Base-by-base conservation (phyloP, 2,797 vertebrate species). In the Danionella dracula region DNA sequence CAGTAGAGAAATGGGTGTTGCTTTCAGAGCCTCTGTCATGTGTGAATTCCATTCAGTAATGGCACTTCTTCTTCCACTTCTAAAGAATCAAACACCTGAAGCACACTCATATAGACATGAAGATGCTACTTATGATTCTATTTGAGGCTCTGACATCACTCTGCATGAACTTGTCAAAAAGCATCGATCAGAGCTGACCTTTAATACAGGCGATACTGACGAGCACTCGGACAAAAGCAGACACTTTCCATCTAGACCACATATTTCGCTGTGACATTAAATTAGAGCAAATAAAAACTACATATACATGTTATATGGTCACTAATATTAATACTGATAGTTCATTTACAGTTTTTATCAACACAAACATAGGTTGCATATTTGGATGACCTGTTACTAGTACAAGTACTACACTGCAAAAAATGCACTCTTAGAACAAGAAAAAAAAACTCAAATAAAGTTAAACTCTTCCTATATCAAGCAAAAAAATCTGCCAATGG, bases 181-280 rank as follows among this genome's bases (percentile, higher is more conserved):
- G 78, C 81, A 89, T 89, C 84, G 79, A 89, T 89, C 86, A 88
- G 69, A 65, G 46, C 81, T 85, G 88, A 90, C 86, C 87, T 89
- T 88, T 84, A 82, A 78, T 82, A 73, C 55, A 72, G 79, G 78
- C 66, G 56, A 31, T 82, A 73, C 55, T 71, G 79, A 78, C 68
- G 51, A 31, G 56, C 51, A 54, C 35, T 66, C 27, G 10, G 8
- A 45, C 20, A 11, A 5, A 4, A 21, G 13, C 11, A 78, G 82
- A 79, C 74, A 17, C 17, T 20, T 32, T 16, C 27, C 32, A 35
- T 31, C 23, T 13, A 57, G 9, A 21, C 2, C 27, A 49, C 21
- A 46, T n/a, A 8, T 51, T 9, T 41, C 27, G 21, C 23, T 56
- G 8, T 56, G n/a, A 6, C 11, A 27, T 27, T 27, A 27, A n/a